These are phyloP conservation scores for Monochamus alternatus DNA, from an alignment of 2,888 invertebrate genomes.

Conservation along the genomic window DNA sequence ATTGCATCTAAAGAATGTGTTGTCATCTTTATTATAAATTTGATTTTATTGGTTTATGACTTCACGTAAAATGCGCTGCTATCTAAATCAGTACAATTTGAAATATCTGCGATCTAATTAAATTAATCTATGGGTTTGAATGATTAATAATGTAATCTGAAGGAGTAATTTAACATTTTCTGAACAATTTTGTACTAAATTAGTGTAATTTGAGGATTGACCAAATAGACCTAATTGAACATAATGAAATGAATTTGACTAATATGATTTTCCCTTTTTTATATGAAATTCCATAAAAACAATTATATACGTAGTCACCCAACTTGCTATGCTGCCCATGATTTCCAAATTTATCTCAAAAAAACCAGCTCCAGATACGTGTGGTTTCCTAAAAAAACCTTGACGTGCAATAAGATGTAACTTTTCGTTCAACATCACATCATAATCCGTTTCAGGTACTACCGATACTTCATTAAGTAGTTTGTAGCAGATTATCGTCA, in stretches of 20 bases:
- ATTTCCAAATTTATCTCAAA: constrained; percentile 44
- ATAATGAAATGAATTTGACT: too few relatives aligned
- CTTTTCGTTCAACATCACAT: constrained; percentile 29
- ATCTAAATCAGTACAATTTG: too few relatives aligned
- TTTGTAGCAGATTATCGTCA: constrained; percentile 35
- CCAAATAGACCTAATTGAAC: too few relatives aligned
- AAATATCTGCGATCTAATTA: too few relatives aligned
- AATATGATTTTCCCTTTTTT: not conserved
- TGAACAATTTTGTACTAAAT: too few relatives aligned
- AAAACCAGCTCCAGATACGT: constrained; percentile 46
- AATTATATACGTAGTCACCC: constrained; percentile 45
- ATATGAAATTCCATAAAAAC: constrained; percentile 42
- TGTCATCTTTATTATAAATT: not conserved
- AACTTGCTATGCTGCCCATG: constrained; percentile 41
- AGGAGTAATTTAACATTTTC: too few relatives aligned
- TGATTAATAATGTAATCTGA: too few relatives aligned
- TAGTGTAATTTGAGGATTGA: too few relatives aligned
- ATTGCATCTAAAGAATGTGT: not conserved
- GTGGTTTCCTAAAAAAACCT: constrained; percentile 38
- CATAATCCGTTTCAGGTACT: constrained; percentile 21
- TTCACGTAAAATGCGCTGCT: too few relatives aligned
- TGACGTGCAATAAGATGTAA: constrained; percentile 39
- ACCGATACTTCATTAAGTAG: constrained; percentile 39
- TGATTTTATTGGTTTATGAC: too few relatives aligned
- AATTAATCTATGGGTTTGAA: too few relatives aligned